Percentiles rank a stretch among this genome's conserved stretches.
Conservation (phyloP, 2,888 invertebrate genomes). For the Zonitis immaculata region DNA sequence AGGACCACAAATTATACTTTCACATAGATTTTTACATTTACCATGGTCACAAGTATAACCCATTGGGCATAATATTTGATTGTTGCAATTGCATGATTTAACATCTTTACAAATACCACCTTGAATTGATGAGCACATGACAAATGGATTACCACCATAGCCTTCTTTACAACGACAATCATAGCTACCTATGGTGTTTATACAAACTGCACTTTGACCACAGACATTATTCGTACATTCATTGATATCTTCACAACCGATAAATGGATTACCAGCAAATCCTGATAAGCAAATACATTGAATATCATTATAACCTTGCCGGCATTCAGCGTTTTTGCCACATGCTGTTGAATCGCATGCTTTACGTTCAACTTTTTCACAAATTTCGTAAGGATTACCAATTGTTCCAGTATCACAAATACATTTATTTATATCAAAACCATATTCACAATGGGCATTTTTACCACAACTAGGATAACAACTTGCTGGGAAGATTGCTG, state of each 20-base stretch:
- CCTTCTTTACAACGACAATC: constrained; percentile 85
- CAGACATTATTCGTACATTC: constrained; percentile 78
- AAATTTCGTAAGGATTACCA: constrained; percentile 84
- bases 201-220: constrained; percentile 80
- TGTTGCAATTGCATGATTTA: constrained; percentile 64
- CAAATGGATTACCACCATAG: constrained; percentile 82
- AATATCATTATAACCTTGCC: constrained; percentile 66
- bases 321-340: constrained; percentile 75
- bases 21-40: constrained; percentile 73
- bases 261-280: constrained; percentile 81
- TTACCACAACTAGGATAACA: constrained; percentile 77
- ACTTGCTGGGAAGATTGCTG: constrained; percentile 70
- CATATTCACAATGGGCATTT: constrained; percentile 86
- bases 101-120: constrained; percentile 67
- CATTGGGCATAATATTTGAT: constrained; percentile 67
- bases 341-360: constrained; percentile 70
- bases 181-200: constrained; percentile 83
- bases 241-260: constrained; percentile 74
- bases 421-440: constrained; percentile 66
- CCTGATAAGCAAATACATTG: constrained; percentile 81
- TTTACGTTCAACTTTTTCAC: constrained; percentile 65
- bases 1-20: constrained; percentile 72
- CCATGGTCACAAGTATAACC: constrained; percentile 71
- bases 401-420: constrained; percentile 78
- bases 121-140: constrained; percentile 69